Conservation (phyloP, 2,888 invertebrate species). For the Pyrochroa serraticornis region DNA sequence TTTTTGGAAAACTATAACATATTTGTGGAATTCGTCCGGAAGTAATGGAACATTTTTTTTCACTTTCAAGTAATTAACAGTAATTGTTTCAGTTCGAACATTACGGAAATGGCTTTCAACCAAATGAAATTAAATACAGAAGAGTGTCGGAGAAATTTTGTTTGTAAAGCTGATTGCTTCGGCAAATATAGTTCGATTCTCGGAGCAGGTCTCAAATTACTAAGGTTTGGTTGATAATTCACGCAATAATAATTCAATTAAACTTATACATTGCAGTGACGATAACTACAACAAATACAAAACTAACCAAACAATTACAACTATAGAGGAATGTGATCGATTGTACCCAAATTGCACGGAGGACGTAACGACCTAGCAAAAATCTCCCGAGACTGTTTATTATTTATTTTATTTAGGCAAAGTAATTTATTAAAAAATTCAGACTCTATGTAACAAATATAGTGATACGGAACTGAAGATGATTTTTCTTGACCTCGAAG, state of each 20-base stretch:
- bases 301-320: constrained; percentile 28
- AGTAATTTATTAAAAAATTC: not conserved
- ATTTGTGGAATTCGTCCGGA: constrained; percentile 5
- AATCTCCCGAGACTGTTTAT: too few species aligned
- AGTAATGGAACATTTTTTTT: constrained; percentile 1
- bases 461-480: too few species aligned
- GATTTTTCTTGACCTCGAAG: too few species aligned
- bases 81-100: constrained; percentile 45
- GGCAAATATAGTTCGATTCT: constrained; percentile 52
- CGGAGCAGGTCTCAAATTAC: constrained; percentile 34
- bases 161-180: constrained; percentile 61
- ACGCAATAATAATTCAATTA: too few species aligned
- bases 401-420: not conserved
- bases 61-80: not conserved
- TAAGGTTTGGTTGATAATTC: constrained; percentile 35
- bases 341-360: constrained; percentile 31
- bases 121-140: constrained; percentile 49
- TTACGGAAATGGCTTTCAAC: constrained; percentile 49
- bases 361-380: not conserved
- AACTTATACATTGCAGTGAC: constrained; percentile 34
- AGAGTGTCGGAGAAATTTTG: constrained; percentile 60
- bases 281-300: constrained; percentile 36
- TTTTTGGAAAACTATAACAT: not conserved
- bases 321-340: constrained; percentile 33
- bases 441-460: too few species aligned